Conservation (phyloP, 2,113 vertebrate genomes). For the Sebastes schlegelii region DNA sequence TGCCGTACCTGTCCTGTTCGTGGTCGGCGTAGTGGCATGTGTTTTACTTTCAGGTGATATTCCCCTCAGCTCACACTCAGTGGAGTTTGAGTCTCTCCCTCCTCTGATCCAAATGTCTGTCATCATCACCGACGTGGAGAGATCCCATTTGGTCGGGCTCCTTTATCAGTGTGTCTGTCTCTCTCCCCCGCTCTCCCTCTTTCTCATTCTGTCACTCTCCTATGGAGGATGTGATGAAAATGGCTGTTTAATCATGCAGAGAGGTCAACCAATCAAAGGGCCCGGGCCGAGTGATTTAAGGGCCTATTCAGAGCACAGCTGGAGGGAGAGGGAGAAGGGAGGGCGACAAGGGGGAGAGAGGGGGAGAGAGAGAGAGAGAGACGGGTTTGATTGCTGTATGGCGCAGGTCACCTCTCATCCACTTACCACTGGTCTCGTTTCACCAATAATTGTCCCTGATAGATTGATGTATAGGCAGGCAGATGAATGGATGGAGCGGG, state of each 20-base stretch:
- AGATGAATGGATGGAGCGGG: conserved; percentile 35
- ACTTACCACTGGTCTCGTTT: conserved; percentile 62
- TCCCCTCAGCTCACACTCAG: conserved; percentile 15
- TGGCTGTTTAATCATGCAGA: conserved; percentile 83
- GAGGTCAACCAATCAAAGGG: conserved; percentile 80
- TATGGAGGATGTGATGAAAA: conserved; percentile 78
- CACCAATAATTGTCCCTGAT: conserved; percentile 64
- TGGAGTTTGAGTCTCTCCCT: background rate
- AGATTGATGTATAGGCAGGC: conserved; percentile 49
- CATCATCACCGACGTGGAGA: conserved; percentile 37
- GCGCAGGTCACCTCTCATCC: conserved; percentile 69
- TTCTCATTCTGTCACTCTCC: conserved; percentile 68
- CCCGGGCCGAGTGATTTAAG: conserved; percentile 74
- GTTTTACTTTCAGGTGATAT: conserved; percentile 20
- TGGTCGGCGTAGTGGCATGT: background rate
- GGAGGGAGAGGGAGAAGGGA: conserved; percentile 51
- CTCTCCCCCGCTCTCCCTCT: conserved; percentile 13
- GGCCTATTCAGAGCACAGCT: conserved; percentile 78
- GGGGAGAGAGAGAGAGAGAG: conserved; percentile 11
- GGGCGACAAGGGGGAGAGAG: conserved; percentile 30
- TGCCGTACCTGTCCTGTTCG: background rate
- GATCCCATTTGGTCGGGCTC: conserved; percentile 39
- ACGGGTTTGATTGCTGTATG: conserved; percentile 64
- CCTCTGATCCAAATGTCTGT: conserved; percentile 38
- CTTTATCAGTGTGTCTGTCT: conserved; percentile 42